Evolutionary conservation across 2,797 vertebrate genomes (phyloP).

Genomic region (Diplodus sargus): DNA sequence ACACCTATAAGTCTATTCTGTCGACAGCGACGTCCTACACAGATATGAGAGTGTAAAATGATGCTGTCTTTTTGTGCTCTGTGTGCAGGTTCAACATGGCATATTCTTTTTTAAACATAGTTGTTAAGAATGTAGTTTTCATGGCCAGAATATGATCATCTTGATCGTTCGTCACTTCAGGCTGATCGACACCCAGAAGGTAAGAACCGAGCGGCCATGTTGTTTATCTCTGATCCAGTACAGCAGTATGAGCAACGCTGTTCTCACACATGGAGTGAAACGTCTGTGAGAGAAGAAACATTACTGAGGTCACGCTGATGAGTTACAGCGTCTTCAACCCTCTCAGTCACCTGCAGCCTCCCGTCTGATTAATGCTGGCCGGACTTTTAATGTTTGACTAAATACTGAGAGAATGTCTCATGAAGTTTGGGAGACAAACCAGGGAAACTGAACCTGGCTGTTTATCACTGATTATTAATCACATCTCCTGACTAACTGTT

Average conservation of each 20-base stretch:
- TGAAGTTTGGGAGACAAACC: background rate
- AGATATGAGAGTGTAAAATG: background rate
- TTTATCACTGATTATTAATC: too few species aligned
- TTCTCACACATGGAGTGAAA: background rate
- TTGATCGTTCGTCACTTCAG: background rate
- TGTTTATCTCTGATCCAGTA: background rate
- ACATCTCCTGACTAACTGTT: background rate
- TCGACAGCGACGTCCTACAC: background rate
- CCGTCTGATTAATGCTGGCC: slow-evolving; percentile 36
- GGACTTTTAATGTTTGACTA: slow-evolving; percentile 15
- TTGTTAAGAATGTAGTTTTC: too few species aligned
- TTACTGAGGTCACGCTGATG: slow-evolving; percentile 32
- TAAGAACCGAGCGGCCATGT: background rate
- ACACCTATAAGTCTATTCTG: background rate
- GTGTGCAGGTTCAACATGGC: too few species aligned
- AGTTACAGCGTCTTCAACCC: slow-evolving; percentile 18
- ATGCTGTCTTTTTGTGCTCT: background rate
- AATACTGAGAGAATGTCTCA: background rate
- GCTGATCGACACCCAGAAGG: background rate
- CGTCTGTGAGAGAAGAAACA: background rate
- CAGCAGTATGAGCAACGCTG: background rate
- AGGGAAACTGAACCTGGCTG: background rate
- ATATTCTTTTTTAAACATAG: too few species aligned
- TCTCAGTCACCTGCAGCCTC: slow-evolving; percentile 14
- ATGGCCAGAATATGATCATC: too few species aligned